These are phyloP conservation scores for Lamellibrachia satsuma DNA, from an alignment of 2,888 invertebrate genomes.

Conservation along the genomic window DNA sequence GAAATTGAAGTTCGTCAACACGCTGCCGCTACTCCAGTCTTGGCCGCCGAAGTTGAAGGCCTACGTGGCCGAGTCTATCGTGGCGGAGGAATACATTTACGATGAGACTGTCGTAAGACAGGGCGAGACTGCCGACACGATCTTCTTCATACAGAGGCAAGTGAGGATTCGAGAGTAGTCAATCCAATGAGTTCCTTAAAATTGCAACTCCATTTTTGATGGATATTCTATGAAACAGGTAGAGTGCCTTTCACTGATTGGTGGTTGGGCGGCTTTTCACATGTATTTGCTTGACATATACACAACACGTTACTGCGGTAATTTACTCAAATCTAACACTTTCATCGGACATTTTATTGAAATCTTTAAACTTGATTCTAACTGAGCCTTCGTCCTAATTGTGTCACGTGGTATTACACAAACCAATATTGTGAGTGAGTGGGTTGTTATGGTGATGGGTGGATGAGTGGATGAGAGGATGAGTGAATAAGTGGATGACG, in stretches of 20 bases:
- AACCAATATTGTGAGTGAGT: not conserved
- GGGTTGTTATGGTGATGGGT: not conserved
- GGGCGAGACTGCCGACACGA: not conserved
- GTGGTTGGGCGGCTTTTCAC: too few species aligned
- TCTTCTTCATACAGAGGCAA: not conserved
- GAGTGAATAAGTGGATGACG: not conserved
- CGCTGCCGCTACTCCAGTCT: not conserved
- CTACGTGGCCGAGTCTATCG: not conserved
- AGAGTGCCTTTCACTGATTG: not conserved
- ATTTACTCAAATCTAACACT: too few species aligned
- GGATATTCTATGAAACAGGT: not conserved
- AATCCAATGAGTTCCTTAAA: not conserved
- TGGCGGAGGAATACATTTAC: not conserved
- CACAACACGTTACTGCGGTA: too few species aligned
- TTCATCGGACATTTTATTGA: too few species aligned
- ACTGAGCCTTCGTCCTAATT: too few species aligned
- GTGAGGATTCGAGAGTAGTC: not conserved
- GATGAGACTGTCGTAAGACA: constrained; percentile 2
- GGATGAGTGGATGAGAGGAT: not conserved
- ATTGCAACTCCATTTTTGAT: not conserved
- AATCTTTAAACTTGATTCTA: too few species aligned
- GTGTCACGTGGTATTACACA: not conserved
- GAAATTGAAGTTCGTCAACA: not conserved
- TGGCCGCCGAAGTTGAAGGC: not conserved
- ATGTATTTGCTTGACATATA: too few species aligned